A percentile compares a stretch with the other conserved stretches of the same genome.
Conservation (phyloP, 2,888 invertebrate species). For the Griposia aprilina region DNA sequence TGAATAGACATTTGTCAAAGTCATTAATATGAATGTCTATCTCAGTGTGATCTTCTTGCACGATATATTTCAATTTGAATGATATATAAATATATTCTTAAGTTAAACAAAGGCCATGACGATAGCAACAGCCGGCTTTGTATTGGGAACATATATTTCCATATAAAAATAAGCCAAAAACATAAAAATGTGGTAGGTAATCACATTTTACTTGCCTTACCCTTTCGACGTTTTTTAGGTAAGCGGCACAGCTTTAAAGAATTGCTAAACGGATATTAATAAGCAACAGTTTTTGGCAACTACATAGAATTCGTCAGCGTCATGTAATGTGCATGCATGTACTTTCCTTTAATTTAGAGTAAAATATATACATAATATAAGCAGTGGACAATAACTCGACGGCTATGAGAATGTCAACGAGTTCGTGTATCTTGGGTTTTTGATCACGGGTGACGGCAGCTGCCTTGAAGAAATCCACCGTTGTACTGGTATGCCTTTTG, state of each 20-base stretch:
- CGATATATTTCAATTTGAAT: conserved; percentile 12
- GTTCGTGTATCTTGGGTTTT: too few relatives aligned
- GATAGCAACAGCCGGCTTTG: neutral
- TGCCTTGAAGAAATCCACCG: too few relatives aligned
- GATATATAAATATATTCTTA: neutral
- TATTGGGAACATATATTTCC: neutral
- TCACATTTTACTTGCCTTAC: neutral
- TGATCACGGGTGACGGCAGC: too few relatives aligned
- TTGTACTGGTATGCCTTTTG: too few relatives aligned
- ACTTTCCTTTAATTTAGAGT: neutral
- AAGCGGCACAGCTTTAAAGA: neutral
- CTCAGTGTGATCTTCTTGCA: neutral
- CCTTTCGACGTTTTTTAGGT: neutral
- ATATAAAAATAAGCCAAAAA: neutral
- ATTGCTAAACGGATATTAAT: neutral
- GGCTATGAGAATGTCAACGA: neutral
- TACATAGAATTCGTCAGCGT: neutral
- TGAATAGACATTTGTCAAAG: conserved; percentile 30
- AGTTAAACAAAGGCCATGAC: conserved; percentile 1
- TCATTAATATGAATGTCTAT: conserved; percentile 4
- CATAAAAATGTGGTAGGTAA: conserved; percentile 51
- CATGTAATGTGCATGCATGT: neutral
- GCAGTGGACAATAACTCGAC: neutral
- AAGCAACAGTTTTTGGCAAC: neutral
- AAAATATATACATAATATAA: neutral